A percentile compares a stretch with the other conserved stretches of the same genome.
Conservation (phyloP, 2,113 vertebrate species). For the Struthio camelus region DNA sequence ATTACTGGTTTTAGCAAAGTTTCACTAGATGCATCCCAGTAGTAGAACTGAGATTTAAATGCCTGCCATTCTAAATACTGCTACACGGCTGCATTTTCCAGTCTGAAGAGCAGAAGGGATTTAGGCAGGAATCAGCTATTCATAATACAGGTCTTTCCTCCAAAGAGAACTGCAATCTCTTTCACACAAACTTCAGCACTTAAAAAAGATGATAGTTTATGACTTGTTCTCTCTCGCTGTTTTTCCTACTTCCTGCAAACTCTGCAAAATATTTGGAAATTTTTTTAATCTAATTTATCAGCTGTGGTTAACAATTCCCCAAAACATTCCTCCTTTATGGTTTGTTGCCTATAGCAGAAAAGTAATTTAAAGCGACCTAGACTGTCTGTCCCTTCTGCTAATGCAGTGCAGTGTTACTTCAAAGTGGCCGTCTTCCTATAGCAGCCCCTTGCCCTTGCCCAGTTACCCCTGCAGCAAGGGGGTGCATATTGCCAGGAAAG, state of each 20-base stretch:
- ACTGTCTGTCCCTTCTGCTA: neutral
- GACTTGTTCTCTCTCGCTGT: neutral
- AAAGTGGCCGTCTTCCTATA: neutral
- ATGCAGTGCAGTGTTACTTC: neutral
- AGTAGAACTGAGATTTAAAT: neutral
- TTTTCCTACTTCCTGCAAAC: neutral
- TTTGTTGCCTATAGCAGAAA: neutral
- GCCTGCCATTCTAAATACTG: neutral
- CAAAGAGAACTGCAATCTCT: neutral
- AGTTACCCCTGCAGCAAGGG: neutral
- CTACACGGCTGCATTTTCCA: neutral
- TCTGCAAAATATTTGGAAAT: neutral
- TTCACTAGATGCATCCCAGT: neutral
- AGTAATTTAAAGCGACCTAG: neutral
- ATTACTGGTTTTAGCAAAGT: neutral
- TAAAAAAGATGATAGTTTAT: neutral
- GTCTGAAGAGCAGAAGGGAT: neutral
- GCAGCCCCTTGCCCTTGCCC: neutral
- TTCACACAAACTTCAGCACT: neutral
- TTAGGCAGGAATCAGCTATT: neutral
- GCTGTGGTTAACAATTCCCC: neutral
- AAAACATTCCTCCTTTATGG: neutral
- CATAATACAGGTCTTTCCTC: neutral
- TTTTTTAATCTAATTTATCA: neutral
- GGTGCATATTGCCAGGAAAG: neutral